Base-by-base conservation (phyloP, 1,140 invertebrate genomes). In the Drosophila nebulosa region DNA sequence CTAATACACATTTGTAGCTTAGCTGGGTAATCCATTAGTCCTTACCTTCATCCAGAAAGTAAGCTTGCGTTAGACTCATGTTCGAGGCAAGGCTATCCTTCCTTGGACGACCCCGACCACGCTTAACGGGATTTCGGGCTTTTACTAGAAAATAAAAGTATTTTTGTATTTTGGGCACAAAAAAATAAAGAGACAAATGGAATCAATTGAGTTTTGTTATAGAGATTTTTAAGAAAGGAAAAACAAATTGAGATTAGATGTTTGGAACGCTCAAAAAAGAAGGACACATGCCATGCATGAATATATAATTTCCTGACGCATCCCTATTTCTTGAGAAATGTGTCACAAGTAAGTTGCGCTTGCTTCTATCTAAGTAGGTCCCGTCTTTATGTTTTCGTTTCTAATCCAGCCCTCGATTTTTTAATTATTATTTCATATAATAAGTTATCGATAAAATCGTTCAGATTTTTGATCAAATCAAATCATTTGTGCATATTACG, bases 11-110 rank as follows among this genome's bases (percentile, higher is more conserved):
- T 46, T 5, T 72, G 60, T 42, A 32, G 26, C 58, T 61, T 74
- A 22, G 46, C 52, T 66, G 56, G 68, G 71, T 66, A 68, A 57
- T 61, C 64, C 69, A 59, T 70, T 71, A 68, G 66, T 58, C 78
- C 89, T 89, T 92, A 94, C 93, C 94, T 93, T 95, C 94, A 92
- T 95, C 91, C 73, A 92, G 89, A 85, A 92, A 92, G 79, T 91
- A 93, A 92, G 89, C 93, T 89, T 91, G 89, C 77, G 89, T 72
- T 63, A 91, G 75, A 89, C 85, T 91, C 88, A 89, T 73, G 90
- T 91, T 91, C 74, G 89, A 91, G 69, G 74, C 77, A 79, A 90
- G 78, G 72, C 90, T 93, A 79, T 93, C 93, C 84, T 93, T 94
- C 78, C 92, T 92, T 58, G 92, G 93, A 59, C 93, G 92, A 26